These are phyloP conservation scores for Athetis lepigone DNA, from an alignment of 2,888 invertebrate species.

Conservation along the genomic window DNA sequence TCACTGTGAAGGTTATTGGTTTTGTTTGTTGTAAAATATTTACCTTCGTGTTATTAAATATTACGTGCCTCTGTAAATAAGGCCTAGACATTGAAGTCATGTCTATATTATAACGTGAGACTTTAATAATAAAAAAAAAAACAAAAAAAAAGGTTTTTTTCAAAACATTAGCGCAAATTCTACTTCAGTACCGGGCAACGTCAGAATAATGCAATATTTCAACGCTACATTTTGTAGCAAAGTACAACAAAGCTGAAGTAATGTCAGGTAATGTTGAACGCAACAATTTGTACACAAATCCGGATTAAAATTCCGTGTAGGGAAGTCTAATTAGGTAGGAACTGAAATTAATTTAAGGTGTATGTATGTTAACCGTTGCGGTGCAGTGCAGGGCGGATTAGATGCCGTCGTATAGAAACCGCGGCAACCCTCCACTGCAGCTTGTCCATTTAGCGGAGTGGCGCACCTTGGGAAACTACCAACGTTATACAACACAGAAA, in stretches of 20 bases:
- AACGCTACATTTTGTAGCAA: slow-evolving; percentile 25
- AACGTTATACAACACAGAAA: slow-evolving; percentile 35
- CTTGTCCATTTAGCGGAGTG: slow-evolving; percentile 52
- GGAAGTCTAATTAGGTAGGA: slow-evolving; percentile 46
- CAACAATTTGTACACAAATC: slow-evolving; percentile 53
- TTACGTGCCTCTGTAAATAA: not conserved
- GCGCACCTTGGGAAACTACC: slow-evolving; percentile 32
- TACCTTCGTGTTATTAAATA: not conserved
- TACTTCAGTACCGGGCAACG: slow-evolving; percentile 16
- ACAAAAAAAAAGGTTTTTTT: not conserved
- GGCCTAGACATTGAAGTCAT: not conserved
- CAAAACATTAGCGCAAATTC: slow-evolving; percentile 12
- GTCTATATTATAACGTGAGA: not conserved
- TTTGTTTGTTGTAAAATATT: slow-evolving; percentile 13
- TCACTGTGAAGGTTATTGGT: slow-evolving; percentile 22
- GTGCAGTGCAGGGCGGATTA: slow-evolving; percentile 42
- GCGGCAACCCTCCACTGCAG: slow-evolving; percentile 35
- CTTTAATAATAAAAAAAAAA: slow-evolving; percentile 12
- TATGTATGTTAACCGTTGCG: slow-evolving; percentile 34
- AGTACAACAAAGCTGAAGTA: slow-evolving; percentile 32
- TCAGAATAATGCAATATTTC: slow-evolving; percentile 17
- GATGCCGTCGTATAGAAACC: slow-evolving; percentile 47
- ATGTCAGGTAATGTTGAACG: slow-evolving; percentile 37
- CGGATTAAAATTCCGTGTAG: slow-evolving; percentile 52
- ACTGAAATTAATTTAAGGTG: slow-evolving; percentile 52